Conservation (phyloP, 2,888 invertebrate genomes). For the Bellardia bayeri region DNA sequence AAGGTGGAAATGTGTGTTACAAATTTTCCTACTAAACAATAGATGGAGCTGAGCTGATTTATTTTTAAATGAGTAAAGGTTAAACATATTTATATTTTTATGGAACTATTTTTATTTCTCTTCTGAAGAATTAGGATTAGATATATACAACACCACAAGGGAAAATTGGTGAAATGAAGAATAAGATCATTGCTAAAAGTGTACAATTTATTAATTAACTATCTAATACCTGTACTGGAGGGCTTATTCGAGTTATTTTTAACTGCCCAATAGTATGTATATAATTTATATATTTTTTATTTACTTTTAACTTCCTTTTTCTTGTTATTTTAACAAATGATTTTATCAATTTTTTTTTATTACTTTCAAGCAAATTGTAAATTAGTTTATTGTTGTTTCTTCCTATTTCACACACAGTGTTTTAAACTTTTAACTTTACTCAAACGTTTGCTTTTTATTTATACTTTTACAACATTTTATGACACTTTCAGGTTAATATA, state of each 20-base stretch:
- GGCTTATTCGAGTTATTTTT: too few relatives aligned
- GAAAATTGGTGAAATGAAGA: too few relatives aligned
- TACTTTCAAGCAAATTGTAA: constrained; percentile 2
- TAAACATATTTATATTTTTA: too few relatives aligned
- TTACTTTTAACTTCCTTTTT: background rate
- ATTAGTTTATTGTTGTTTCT: constrained; percentile 3
- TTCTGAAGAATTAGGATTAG: too few relatives aligned
- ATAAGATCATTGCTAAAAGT: too few relatives aligned
- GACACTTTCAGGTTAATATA: constrained; percentile 33
- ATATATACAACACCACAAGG: too few relatives aligned
- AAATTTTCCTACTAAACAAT: background rate
- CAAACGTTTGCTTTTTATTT: background rate
- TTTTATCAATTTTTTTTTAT: constrained; percentile 7
- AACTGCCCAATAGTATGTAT: too few relatives aligned
- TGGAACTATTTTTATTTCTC: too few relatives aligned
- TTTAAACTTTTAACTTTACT: constrained; percentile 2
- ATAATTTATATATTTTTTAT: background rate
- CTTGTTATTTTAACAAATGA: background rate
- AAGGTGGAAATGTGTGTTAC: background rate
- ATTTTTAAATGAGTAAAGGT: too few relatives aligned
- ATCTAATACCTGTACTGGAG: too few relatives aligned
- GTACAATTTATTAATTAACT: too few relatives aligned
- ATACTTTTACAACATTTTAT: constrained; percentile 37
- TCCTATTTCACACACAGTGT: background rate
- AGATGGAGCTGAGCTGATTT: background rate